Conservation (phyloP, 2,797 vertebrate genomes). For the Ptychobarbus kaznakovi region DNA sequence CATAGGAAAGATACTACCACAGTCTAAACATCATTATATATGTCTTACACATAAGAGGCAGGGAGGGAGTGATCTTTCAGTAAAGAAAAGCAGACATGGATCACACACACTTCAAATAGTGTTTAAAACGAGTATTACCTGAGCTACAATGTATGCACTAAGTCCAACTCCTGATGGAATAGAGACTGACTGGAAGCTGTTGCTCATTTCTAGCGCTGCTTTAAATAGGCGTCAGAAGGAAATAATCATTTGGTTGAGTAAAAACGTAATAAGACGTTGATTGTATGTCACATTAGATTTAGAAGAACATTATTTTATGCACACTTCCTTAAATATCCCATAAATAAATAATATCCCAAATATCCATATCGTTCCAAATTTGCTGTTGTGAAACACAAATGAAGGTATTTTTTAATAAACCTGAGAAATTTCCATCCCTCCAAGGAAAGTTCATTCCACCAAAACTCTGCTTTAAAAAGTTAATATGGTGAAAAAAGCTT, state of each 20-base stretch:
- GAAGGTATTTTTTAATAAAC: background rate
- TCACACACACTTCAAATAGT: slow-evolving; percentile 26
- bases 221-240: slow-evolving; percentile 13
- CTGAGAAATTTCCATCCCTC: background rate
- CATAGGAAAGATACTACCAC: slow-evolving; percentile 22
- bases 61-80: slow-evolving; percentile 8
- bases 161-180: slow-evolving; percentile 7
- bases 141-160: slow-evolving; percentile 36
- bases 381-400: background rate
- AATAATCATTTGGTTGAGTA: background rate
- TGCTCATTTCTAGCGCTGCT: background rate
- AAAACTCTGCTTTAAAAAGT: background rate
- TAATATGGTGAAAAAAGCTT: background rate
- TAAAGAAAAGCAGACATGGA: slow-evolving; percentile 19
- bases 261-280: slow-evolving; percentile 4
- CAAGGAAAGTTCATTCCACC: background rate
- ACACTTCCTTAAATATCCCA: background rate
- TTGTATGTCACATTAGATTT: slow-evolving; percentile 24
- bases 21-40: slow-evolving; percentile 15
- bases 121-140: slow-evolving; percentile 32
- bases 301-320: background rate
- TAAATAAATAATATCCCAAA: too few species aligned
- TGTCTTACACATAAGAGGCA: slow-evolving; percentile 36
- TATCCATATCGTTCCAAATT: background rate
- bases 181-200: slow-evolving; percentile 22